These are phyloP conservation scores for Scomber colias DNA, from an alignment of 2,113 vertebrate genomes.

Conservation along the genomic window DNA sequence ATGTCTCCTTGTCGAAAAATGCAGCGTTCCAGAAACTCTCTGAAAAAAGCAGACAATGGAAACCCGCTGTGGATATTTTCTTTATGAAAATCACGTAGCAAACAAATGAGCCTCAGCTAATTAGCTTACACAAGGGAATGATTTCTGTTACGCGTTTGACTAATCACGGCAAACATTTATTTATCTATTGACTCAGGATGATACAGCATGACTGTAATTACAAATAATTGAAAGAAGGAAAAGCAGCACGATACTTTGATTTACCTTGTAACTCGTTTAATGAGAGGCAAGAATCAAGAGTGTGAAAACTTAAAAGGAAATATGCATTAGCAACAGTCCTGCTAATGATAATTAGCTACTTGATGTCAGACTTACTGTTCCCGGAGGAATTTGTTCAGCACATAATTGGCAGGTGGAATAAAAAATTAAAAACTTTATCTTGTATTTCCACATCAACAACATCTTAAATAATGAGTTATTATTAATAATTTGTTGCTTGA, in stretches of 20 bases:
- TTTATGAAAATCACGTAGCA: background rate
- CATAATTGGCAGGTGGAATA: constrained; percentile 13
- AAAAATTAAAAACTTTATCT: background rate
- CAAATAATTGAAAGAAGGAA: constrained; percentile 25
- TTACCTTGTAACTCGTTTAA: constrained; percentile 32
- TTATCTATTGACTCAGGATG: background rate
- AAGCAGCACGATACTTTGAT: constrained; percentile 7
- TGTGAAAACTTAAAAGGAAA: constrained; percentile 23
- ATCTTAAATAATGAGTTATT: background rate
- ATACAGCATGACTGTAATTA: constrained; percentile 13
- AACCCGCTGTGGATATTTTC: background rate
- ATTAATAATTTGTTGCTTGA: background rate
- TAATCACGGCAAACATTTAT: constrained; percentile 32
- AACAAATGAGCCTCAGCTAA: constrained; percentile 15
- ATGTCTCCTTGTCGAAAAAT: constrained; percentile 89
- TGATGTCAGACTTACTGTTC: background rate
- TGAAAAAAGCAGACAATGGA: constrained; percentile 41
- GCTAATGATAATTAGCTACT: constrained; percentile 35
- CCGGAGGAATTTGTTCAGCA: constrained; percentile 6
- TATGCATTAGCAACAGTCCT: constrained; percentile 15
- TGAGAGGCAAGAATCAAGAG: constrained; percentile 21
- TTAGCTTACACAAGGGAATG: background rate
- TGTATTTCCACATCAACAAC: background rate
- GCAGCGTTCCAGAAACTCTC: constrained; percentile 92
- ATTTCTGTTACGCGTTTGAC: constrained; percentile 20